Conservation (phyloP, 2,113 vertebrate species). For the Gasterosteus nipponicus region DNA sequence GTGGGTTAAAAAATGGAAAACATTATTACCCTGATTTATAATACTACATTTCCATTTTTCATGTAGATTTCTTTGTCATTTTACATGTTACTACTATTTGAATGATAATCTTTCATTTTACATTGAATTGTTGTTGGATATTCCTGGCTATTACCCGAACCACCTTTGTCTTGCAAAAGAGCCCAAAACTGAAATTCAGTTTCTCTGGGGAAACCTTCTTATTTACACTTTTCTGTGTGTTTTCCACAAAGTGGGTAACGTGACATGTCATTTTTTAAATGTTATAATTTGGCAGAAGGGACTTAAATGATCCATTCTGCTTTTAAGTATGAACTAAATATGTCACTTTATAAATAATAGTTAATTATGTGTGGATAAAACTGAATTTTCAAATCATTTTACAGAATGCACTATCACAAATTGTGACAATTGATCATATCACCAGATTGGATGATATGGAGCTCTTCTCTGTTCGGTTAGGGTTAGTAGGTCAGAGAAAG, state of each 20-base stretch:
- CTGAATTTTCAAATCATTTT: not conserved
- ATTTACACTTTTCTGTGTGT: not conserved
- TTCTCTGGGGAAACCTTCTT: not conserved
- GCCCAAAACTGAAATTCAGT: not conserved
- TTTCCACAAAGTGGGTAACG: not conserved
- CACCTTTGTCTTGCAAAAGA: not conserved
- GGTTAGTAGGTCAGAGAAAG: not conserved
- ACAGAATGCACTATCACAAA: not conserved
- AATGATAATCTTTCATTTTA: not conserved
- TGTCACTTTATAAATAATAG: not conserved
- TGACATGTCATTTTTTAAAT: not conserved
- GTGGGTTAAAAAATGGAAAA: not conserved
- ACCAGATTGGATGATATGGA: not conserved
- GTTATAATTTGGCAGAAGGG: not conserved
- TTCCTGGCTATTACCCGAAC: not conserved
- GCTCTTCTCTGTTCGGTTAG: not conserved
- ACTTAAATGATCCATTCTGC: not conserved
- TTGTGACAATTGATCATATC: not conserved
- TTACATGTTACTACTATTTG: no score
- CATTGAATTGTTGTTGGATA: not conserved
- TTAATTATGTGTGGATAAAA: not conserved
- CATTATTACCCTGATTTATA: not conserved
- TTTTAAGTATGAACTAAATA: not conserved
- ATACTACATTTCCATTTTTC: not conserved
- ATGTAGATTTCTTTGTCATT: not conserved